Conservation (phyloP, 2,797 vertebrate genomes). For the Malacoctenus gilli region DNA sequence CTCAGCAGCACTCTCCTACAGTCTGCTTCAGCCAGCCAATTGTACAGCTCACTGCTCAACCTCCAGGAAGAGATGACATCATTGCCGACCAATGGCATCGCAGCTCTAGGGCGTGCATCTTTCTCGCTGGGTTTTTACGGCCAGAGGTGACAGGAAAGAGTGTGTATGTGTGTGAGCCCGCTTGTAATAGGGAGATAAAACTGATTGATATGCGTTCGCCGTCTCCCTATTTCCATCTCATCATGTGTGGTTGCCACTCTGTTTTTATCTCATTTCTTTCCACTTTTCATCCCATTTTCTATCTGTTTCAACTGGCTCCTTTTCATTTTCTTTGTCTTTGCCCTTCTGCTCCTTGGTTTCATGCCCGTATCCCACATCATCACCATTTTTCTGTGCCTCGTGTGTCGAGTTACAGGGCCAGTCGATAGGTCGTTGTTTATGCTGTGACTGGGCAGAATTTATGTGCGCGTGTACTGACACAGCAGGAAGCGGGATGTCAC, state of each 20-base stretch:
- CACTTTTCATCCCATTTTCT: constrained; percentile 1
- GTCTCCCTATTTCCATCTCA: constrained; percentile 51
- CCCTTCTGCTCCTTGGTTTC: not conserved
- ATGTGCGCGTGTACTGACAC: constrained; percentile 30
- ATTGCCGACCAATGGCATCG: constrained; percentile 90
- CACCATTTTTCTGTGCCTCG: constrained; percentile 10
- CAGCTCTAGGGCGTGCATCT: constrained; percentile 81
- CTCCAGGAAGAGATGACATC: constrained; percentile 93
- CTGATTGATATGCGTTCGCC: constrained; percentile 68
- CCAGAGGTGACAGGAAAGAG: constrained; percentile 33
- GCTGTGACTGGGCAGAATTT: constrained; percentile 55
- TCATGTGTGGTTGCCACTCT: constrained; percentile 9
- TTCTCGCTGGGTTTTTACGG: constrained; percentile 82
- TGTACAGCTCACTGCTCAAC: constrained; percentile 71
- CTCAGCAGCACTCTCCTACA: constrained; percentile 83
- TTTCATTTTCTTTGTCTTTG: not conserved
- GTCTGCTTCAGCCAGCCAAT: constrained; percentile 86
- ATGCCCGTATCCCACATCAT: constrained; percentile 22
- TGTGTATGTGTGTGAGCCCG: constrained; percentile 19
- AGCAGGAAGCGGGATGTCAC: constrained; percentile 36
- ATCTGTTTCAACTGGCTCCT: not conserved
- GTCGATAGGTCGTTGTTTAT: constrained; percentile 52
- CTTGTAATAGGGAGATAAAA: constrained; percentile 44
- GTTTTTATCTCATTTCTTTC: constrained; percentile 3
- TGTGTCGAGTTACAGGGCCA: constrained; percentile 49